Evolutionary conservation across 2,113 vertebrate species (phyloP).

Genomic region (Alethe diademata): DNA sequence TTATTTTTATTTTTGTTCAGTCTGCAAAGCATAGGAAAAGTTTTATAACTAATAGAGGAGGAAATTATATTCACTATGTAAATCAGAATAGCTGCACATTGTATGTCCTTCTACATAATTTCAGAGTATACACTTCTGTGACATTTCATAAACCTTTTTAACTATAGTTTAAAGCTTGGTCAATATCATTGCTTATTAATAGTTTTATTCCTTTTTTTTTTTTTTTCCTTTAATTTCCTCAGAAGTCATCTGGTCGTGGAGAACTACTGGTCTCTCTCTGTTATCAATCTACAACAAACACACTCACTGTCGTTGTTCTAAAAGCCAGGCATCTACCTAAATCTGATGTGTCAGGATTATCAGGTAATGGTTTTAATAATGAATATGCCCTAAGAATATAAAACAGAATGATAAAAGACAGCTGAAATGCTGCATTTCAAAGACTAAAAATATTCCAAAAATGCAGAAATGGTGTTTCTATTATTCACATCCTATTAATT

Average conservation of each 20-base stretch:
- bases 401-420: background rate
- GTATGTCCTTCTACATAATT: background rate
- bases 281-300: slow-evolving; percentile 96
- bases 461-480: background rate
- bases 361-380: slow-evolving; percentile 77
- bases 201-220: background rate
- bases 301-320: slow-evolving; percentile 94
- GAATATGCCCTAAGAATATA: background rate
- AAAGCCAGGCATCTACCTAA: slow-evolving; percentile 96
- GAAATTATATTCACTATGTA: background rate
- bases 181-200: background rate
- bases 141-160: background rate
- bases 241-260: slow-evolving; percentile 91
- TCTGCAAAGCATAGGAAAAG: background rate
- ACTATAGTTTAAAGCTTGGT: background rate
- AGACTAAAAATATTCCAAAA: background rate
- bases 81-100: background rate
- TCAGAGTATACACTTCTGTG: background rate
- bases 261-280: slow-evolving; percentile 95
- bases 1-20: background rate
- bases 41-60: background rate
- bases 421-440: background rate
- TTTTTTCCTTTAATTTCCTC: background rate
- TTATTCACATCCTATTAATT: background rate
- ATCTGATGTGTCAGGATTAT: slow-evolving; percentile 86